Evolutionary conservation across 2,888 invertebrate genomes (phyloP).

Genomic region (Lasioglossum oenotherae): DNA sequence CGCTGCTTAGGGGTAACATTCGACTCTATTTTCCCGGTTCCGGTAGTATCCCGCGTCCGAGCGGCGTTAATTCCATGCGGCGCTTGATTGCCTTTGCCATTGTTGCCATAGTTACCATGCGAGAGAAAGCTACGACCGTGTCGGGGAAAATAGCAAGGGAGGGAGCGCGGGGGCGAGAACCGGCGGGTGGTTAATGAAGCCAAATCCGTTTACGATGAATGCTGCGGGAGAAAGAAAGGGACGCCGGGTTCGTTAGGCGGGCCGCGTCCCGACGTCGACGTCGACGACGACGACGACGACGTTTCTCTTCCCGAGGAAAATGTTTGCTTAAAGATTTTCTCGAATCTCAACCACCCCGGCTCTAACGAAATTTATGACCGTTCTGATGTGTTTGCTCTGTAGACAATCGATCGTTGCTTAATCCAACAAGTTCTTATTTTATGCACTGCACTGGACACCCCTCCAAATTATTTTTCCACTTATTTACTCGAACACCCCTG

Average conservation of each 20-base stretch:
- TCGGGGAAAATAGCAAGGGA: conserved; percentile 70
- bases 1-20: not conserved
- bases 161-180: conserved; percentile 57
- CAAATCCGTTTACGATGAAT: conserved; percentile 84
- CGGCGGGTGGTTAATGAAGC: conserved; percentile 82
- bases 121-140: conserved; percentile 58
- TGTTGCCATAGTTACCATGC: conserved; percentile 79
- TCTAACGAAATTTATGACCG: not conserved
- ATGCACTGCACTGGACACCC: not conserved
- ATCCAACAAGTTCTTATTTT: not conserved
- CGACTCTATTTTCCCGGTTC: not conserved
- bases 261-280: conserved; percentile 75
- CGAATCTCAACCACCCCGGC: conserved; percentile 6
- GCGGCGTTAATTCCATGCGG: conserved; percentile 74
- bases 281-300: conserved; percentile 74
- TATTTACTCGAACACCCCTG: not conserved
- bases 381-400: not conserved
- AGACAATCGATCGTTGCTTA: not conserved
- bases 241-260: conserved; percentile 80
- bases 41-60: conserved; percentile 18
- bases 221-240: conserved; percentile 72
- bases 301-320: conserved; percentile 59
- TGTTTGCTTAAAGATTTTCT: conserved; percentile 62
- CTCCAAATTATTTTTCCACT: not conserved
- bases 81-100: conserved; percentile 77